Conservation (phyloP, 1,140 invertebrate genomes). For the Ladona fulva region DNA sequence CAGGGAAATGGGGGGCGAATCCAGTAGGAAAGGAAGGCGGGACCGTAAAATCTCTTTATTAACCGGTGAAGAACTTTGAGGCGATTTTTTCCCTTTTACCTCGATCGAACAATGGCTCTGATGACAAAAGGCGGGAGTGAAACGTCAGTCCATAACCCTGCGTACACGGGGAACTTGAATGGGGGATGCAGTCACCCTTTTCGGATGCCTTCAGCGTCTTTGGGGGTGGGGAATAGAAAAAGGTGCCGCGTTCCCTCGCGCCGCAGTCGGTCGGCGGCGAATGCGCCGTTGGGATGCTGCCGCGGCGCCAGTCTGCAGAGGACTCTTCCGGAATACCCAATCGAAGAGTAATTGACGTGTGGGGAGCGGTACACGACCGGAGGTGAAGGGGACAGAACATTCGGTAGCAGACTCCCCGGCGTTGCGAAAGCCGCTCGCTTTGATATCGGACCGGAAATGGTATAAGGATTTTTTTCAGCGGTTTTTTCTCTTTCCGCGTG, state of each 20-base stretch:
- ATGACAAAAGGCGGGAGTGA: not conserved
- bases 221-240: too few relatives aligned
- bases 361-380: too few relatives aligned
- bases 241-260: too few relatives aligned
- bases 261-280: too few relatives aligned
- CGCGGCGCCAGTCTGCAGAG: not conserved
- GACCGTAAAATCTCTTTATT: conserved; percentile 10
- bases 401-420: too few relatives aligned
- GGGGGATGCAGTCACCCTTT: not conserved
- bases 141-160: not conserved
- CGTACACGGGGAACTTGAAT: not conserved
- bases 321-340: not conserved
- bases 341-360: not conserved
- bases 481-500: too few relatives aligned
- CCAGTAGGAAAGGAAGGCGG: not conserved
- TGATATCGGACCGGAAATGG: too few relatives aligned
- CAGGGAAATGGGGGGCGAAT: not conserved
- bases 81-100: not conserved
- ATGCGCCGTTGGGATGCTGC: not conserved
- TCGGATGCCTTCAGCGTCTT: not conserved
- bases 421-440: too few relatives aligned
- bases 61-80: not conserved
- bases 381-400: too few relatives aligned
- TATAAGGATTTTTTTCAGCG: too few relatives aligned
- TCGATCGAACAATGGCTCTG: not conserved